Evolutionary conservation across 2,113 vertebrate genomes (phyloP).

Genomic region (Vicugna pacos): DNA sequence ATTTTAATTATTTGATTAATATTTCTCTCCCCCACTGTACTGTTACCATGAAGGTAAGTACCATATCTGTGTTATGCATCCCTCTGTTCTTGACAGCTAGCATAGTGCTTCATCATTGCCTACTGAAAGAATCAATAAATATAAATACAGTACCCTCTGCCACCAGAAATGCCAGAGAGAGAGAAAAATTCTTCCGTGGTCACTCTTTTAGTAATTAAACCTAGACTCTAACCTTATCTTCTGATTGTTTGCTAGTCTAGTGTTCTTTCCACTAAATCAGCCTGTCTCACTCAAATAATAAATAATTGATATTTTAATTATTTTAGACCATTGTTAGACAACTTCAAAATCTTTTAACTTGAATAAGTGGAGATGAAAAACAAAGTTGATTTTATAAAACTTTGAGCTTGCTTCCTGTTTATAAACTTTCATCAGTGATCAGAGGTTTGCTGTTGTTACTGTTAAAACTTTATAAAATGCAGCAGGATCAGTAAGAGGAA

Average conservation of each 20-base stretch:
- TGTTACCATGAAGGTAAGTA: neutral
- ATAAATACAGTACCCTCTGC: neutral
- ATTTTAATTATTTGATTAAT: conserved; percentile 27
- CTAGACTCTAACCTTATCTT: neutral
- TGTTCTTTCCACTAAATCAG: neutral
- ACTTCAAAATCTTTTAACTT: conserved; percentile 20
- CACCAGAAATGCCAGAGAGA: neutral
- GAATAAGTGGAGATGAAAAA: neutral
- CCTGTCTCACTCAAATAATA: neutral
- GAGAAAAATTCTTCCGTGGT: neutral
- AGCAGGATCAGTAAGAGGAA: neutral
- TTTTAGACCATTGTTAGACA: neutral
- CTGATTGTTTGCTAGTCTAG: neutral
- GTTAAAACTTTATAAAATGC: neutral
- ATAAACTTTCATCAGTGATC: neutral
- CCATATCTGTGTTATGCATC: neutral
- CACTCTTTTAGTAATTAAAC: neutral
- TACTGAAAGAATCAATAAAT: neutral
- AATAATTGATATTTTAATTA: neutral
- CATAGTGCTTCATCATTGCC: neutral
- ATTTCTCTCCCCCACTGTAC: neutral
- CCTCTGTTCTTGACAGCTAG: neutral
- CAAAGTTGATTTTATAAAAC: neutral
- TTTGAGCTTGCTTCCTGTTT: neutral
- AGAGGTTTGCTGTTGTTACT: neutral